These are phyloP conservation scores for Hyposmocoma kahamanoa DNA, from an alignment of 1,140 invertebrate species.

Conservation along the genomic window DNA sequence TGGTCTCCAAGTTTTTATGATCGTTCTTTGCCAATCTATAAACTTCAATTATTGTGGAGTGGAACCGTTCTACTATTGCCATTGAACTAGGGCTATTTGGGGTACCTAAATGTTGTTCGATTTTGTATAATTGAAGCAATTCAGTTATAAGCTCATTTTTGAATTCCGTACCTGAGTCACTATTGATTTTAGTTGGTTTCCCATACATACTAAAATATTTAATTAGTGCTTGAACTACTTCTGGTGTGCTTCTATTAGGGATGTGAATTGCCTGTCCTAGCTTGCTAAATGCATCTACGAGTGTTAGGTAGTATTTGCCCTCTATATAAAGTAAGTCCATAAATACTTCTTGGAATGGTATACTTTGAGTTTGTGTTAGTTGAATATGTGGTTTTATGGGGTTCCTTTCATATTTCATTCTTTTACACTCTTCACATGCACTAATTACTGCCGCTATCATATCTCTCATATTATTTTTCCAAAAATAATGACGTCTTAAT, in stretches of 20 bases:
- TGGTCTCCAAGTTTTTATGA: slow-evolving; percentile 12
- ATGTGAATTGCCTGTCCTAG: slow-evolving; percentile 26
- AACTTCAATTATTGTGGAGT: slow-evolving; percentile 24
- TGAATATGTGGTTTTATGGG: slow-evolving; percentile 22
- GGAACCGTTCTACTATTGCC: slow-evolving; percentile 22
- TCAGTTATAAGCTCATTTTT: neutral
- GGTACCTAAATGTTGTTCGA: slow-evolving; percentile 18
- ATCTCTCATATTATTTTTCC: slow-evolving; percentile 21
- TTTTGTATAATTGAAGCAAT: slow-evolving; percentile 19
- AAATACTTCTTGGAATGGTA: no score
- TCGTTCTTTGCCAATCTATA: slow-evolving; percentile 27
- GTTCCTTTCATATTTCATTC: slow-evolving; percentile 30
- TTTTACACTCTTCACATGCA: slow-evolving; percentile 18
- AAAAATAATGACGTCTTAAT: slow-evolving; percentile 14
- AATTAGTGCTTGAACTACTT: slow-evolving; percentile 22
- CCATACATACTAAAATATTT: slow-evolving; percentile 10
- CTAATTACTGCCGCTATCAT: slow-evolving; percentile 22
- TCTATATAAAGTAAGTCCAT: no score
- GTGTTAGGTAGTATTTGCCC: slow-evolving; percentile 6
- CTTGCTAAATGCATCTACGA: slow-evolving; percentile 31
- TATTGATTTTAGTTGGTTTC: slow-evolving; percentile 11
- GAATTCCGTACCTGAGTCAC: neutral
- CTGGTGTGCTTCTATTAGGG: slow-evolving; percentile 18
- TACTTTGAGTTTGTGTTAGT: slow-evolving; percentile 19
- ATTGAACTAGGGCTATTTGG: slow-evolving; percentile 24